phyloP scores from a whole-genome alignment of 2,888 invertebrate species.

The Vesta saturnalis region DNA sequence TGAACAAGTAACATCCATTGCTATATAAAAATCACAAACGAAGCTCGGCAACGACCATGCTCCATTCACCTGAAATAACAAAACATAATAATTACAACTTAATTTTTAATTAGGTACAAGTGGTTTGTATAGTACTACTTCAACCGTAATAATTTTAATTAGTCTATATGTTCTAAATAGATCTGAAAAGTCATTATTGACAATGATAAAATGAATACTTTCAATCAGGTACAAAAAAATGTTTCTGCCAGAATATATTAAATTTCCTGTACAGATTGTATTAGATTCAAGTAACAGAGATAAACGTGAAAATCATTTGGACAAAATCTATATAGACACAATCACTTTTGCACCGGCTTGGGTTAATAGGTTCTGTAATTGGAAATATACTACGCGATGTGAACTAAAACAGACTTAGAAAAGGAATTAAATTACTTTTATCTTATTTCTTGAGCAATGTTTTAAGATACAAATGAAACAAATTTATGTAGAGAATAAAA shows the following conservation, averaged over 20 bases:
- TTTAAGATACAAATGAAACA: too few relatives aligned
- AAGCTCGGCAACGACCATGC: constrained; percentile 91
- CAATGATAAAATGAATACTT: too few relatives aligned
- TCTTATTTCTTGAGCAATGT: too few relatives aligned
- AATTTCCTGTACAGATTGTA: neutral
- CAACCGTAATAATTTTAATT: too few relatives aligned
- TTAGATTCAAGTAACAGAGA: neutral
- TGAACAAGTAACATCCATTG: constrained; percentile 97
- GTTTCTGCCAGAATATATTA: neutral
- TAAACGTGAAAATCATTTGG: constrained; percentile 18
- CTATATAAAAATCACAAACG: constrained; percentile 97
- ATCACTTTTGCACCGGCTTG: constrained; percentile 20
- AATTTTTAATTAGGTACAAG: neutral
- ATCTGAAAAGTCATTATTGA: too few relatives aligned
- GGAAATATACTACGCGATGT: constrained; percentile 23
- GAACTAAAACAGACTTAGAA: constrained; percentile 12
- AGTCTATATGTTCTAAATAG: too few relatives aligned
- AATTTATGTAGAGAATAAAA: too few relatives aligned
- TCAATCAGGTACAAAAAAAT: neutral
- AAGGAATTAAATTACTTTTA: constrained; percentile 22
- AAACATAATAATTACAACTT: neutral
- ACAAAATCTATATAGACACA: constrained; percentile 20
- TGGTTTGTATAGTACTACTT: too few relatives aligned
- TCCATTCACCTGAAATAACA: constrained; percentile 78
- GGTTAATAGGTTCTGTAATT: constrained; percentile 27